Conservation (phyloP, 2,888 invertebrate genomes). For the Leptogaster cylindrica region DNA sequence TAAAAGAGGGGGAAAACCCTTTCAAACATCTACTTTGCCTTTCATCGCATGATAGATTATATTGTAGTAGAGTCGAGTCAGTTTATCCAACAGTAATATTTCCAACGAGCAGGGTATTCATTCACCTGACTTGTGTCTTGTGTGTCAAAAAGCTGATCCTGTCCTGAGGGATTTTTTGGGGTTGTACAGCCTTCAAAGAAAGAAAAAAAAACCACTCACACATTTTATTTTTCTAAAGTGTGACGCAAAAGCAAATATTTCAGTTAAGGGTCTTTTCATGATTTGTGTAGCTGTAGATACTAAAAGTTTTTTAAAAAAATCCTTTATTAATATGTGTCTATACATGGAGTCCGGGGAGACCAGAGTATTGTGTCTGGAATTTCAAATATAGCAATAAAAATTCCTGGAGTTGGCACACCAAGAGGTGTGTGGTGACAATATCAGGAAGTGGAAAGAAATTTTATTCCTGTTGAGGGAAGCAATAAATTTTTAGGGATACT, state of each 20-base stretch:
- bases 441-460: too few relatives aligned
- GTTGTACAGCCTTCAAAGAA: constrained; percentile 24
- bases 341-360: not conserved
- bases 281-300: constrained; percentile 14
- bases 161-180: constrained; percentile 23
- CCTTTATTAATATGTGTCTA: constrained; percentile 8
- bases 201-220: constrained; percentile 2
- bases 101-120: constrained; percentile 19
- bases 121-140: constrained; percentile 31
- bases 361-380: not conserved
- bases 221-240: too few relatives aligned
- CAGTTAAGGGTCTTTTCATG: constrained; percentile 19
- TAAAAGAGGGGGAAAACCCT: constrained; percentile 4
- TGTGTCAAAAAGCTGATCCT: constrained; percentile 24
- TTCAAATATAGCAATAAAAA: not conserved
- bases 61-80: constrained; percentile 3
- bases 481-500: too few relatives aligned
- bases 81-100: constrained; percentile 21
- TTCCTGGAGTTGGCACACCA: not conserved
- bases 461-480: too few relatives aligned
- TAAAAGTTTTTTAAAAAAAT: not conserved
- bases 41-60: constrained; percentile 36
- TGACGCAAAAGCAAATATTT: not conserved
- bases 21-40: constrained; percentile 31
- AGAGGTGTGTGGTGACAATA: not conserved